Evolutionary conservation across 2,888 invertebrate genomes (phyloP).

Genomic region (Fissipunctia ypsillon): DNA sequence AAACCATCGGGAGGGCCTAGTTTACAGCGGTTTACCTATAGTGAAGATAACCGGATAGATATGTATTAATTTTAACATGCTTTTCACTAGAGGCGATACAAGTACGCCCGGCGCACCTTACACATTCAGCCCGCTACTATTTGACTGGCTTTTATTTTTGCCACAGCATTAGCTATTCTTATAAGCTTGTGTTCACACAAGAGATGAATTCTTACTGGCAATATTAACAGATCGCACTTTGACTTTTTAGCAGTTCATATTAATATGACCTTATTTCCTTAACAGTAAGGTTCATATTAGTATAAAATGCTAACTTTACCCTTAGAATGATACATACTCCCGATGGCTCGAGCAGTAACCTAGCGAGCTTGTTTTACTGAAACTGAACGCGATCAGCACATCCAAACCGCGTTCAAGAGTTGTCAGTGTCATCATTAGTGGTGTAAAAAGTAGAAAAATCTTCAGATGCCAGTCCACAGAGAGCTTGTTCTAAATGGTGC

Average conservation of each 20-base stretch:
- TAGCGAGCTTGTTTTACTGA: neutral
- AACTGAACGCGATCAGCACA: too few relatives aligned
- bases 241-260: neutral
- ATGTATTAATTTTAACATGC: neutral
- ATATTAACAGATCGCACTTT: neutral
- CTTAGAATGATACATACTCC: neutral
- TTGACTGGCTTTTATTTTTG: neutral
- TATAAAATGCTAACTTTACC: neutral
- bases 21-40: too few relatives aligned
- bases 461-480: constrained; percentile 62
- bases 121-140: neutral
- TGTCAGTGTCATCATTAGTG: neutral
- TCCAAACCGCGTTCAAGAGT: too few relatives aligned
- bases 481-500: constrained; percentile 80
- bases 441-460: constrained; percentile 38
- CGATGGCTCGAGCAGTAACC: neutral
- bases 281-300: neutral
- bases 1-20: too few relatives aligned
- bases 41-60: neutral
- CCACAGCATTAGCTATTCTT: neutral
- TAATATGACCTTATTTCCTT: neutral
- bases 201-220: neutral
- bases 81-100: neutral
- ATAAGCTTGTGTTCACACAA: neutral
- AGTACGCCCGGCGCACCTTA: neutral